Percentiles rank a stretch among this genome's conserved stretches.
Conservation (phyloP, 2,113 vertebrate species). For the Rhinopithecus roxellana region DNA sequence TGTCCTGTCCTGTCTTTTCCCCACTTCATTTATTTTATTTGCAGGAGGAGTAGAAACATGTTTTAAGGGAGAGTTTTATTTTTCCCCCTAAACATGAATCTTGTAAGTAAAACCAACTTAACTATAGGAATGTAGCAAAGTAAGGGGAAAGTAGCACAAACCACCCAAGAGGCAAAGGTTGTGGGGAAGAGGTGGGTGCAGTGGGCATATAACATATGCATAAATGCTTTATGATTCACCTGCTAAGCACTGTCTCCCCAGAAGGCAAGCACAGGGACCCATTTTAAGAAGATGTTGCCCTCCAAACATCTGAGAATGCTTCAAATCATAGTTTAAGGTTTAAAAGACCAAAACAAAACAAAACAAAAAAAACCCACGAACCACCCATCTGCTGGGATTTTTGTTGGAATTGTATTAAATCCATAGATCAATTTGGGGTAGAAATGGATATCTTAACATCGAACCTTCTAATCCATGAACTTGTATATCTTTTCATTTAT, state of each 20-base stretch:
- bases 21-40: no score
- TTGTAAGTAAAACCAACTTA: no score
- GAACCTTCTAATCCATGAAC: not conserved
- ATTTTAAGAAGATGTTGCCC: slow-evolving; percentile 54
- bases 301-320: slow-evolving; percentile 60
- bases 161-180: slow-evolving; percentile 70
- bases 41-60: no score
- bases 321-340: slow-evolving; percentile 72
- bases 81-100: slow-evolving; percentile 82
- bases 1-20: no score
- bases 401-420: not conserved
- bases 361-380: slow-evolving; percentile 43
- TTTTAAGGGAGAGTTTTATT: slow-evolving; percentile 69
- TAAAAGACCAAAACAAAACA: slow-evolving; percentile 52
- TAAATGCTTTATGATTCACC: slow-evolving; percentile 53
- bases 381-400: slow-evolving; percentile 46
- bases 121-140: no score
- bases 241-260: slow-evolving; percentile 64
- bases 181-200: slow-evolving; percentile 29
- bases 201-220: slow-evolving; percentile 61
- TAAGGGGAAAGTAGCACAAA: slow-evolving; percentile 62
- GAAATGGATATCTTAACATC: not conserved
- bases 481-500: not conserved
- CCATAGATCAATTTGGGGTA: not conserved
- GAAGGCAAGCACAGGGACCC: slow-evolving; percentile 54